Base-by-base conservation (phyloP, 2,888 invertebrate species). In the Bombylius discolor region DNA sequence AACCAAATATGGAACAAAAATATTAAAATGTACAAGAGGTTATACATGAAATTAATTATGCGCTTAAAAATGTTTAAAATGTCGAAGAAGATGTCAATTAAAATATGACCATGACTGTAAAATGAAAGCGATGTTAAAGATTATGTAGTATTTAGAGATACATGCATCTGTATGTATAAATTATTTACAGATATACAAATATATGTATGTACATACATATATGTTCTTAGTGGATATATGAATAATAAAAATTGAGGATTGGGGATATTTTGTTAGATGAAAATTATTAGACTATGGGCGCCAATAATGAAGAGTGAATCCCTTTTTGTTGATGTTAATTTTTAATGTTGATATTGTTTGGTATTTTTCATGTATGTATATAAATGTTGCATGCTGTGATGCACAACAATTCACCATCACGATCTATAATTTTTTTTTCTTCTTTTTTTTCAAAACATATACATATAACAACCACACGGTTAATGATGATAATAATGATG, bases 1-100 rank as follows among this genome's bases (percentile, higher is more conserved):
- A 48, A 48, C 53, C 53, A 53, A 53, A 53, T 53, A 53, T 53
- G 53, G 53, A 47, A 53, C 53, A 53, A 42, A 53, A 47, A 53
- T 39, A 47, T 47, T 53, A 42, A 47, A 53, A 42, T 42, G 11
- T 8, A 42, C 39, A 42, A 42, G 39, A 42, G 11, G 39, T 42
- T 53, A 42, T 53, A 46, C 44, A 36, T 47, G 51, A 51, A 51
- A 51, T 48, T 51, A 56, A 52, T 52, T 49, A 56, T 46, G 50
- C 52, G 55, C 56, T 51, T 44, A 53, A 51, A 53, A 23, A 23
- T 23, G 23, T 42, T 8, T 42, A 11, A 11, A 42, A 42, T 42
- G 39, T 42, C 39, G 39, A 42, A 42, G 39, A 42, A 42, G 39
- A 42, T 42, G 39, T 42, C 39, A 42, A 42, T 42, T 42, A 42